These are phyloP conservation scores for Linnaemya tessellans DNA, from an alignment of 2,888 invertebrate genomes.

Conservation along the genomic window DNA sequence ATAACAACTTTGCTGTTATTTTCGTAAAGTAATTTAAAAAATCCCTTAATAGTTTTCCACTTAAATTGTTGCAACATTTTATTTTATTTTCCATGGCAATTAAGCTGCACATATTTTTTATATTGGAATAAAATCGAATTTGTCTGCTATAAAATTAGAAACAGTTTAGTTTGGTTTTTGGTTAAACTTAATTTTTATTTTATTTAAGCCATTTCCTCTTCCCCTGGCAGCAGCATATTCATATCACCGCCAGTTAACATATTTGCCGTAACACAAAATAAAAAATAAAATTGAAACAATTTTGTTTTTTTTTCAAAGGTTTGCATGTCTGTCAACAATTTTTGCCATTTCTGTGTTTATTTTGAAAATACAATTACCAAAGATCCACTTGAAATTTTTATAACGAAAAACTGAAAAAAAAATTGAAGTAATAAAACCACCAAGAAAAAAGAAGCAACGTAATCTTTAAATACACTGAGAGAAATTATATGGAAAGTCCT, in stretches of 20 bases:
- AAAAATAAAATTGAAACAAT: neutral
- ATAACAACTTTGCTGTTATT: too few species aligned
- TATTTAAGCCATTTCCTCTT: slow-evolving; percentile 45
- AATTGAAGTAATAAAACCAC: slow-evolving; percentile 25
- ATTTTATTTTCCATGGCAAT: neutral
- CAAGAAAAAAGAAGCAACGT: slow-evolving; percentile 2
- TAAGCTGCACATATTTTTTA: slow-evolving; percentile 7
- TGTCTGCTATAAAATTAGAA: slow-evolving; percentile 59
- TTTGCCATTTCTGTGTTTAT: slow-evolving; percentile 50
- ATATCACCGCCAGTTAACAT: slow-evolving; percentile 40
- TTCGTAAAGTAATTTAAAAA: neutral
- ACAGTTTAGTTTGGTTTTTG: slow-evolving; percentile 53
- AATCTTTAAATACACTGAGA: slow-evolving; percentile 34
- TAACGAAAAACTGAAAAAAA: neutral
- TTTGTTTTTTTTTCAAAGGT: neutral
- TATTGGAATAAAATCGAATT: slow-evolving; percentile 49
- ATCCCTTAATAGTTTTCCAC: neutral
- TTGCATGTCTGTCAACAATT: slow-evolving; percentile 1
- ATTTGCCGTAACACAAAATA: neutral
- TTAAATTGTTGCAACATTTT: neutral
- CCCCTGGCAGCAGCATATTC: slow-evolving; percentile 40
- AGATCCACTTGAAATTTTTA: slow-evolving; percentile 50
- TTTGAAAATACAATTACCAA: slow-evolving; percentile 67
- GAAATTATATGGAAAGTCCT: neutral
- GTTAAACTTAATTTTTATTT: slow-evolving; percentile 28